Percentiles rank a stretch among this genome's conserved stretches.
Conservation (phyloP, 1,140 invertebrate genomes). For the Neodiprion fabricii region DNA sequence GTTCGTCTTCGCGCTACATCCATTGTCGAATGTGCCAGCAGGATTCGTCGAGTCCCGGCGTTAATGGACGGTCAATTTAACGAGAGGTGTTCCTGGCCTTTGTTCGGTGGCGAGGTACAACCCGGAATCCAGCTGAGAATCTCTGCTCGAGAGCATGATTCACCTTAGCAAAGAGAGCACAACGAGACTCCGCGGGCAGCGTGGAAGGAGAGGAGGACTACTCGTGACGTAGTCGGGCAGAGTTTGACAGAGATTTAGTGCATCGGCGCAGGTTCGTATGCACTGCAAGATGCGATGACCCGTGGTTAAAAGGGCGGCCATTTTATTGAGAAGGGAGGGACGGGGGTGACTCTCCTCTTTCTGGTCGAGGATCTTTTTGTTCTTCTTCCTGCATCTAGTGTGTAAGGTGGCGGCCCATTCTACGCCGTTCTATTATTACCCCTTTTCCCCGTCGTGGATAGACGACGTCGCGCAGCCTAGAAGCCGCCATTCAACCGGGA, state of each 20-base stretch:
- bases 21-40: too few relatives aligned
- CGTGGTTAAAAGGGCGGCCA: background rate
- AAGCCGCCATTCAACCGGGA: too few relatives aligned
- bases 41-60: too few relatives aligned
- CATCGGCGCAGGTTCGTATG: background rate
- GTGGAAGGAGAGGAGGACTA: too few relatives aligned
- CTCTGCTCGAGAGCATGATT: constrained; percentile 4
- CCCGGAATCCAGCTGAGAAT: background rate
- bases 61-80: too few relatives aligned
- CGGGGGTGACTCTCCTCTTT: background rate
- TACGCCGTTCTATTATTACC: background rate
- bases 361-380: background rate
- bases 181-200: background rate
- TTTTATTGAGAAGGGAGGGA: background rate
- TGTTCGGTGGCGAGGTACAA: too few relatives aligned
- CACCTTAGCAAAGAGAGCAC: constrained; percentile 1
- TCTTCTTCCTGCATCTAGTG: background rate
- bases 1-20: too few relatives aligned
- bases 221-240: background rate
- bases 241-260: background rate
- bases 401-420: background rate
- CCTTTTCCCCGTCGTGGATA: too few relatives aligned
- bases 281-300: background rate
- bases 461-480: too few relatives aligned
- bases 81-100: too few relatives aligned